These are phyloP conservation scores for Drosophila anceps DNA, from an alignment of 2,888 invertebrate species.

Conservation along the genomic window DNA sequence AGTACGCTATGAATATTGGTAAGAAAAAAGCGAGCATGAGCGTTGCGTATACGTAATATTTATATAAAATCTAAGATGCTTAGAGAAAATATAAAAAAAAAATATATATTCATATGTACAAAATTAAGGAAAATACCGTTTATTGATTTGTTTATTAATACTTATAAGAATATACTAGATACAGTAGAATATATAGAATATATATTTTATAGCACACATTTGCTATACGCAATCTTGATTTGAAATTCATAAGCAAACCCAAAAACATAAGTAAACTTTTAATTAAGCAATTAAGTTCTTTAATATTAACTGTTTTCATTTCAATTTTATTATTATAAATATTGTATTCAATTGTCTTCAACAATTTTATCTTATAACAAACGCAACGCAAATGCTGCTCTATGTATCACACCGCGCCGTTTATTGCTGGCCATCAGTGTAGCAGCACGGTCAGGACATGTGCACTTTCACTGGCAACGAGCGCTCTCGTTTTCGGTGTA, in stretches of 20 bases:
- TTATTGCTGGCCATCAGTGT: constrained; percentile 44
- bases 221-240: too few relatives aligned
- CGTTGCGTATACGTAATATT: neutral
- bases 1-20: neutral
- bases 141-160: too few relatives aligned
- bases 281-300: too few relatives aligned
- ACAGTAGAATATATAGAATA: too few relatives aligned
- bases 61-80: neutral
- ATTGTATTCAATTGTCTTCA: neutral
- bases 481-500: constrained; percentile 66
- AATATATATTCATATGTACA: too few relatives aligned
- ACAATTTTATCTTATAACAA: neutral
- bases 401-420: neutral
- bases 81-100: neutral
- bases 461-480: constrained; percentile 75
- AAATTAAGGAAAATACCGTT: too few relatives aligned
- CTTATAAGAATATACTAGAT: too few relatives aligned
- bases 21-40: neutral
- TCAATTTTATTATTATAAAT: neutral
- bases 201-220: too few relatives aligned
- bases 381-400: too few relatives aligned
- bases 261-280: too few relatives aligned
- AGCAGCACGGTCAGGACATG: constrained; percentile 60
- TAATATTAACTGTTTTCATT: too few relatives aligned
- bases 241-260: too few relatives aligned